Evolutionary conservation across 2,797 vertebrate genomes (phyloP), one percentile per base, ranked within the genome.

Genomic region (Falco columbarius): DNA sequence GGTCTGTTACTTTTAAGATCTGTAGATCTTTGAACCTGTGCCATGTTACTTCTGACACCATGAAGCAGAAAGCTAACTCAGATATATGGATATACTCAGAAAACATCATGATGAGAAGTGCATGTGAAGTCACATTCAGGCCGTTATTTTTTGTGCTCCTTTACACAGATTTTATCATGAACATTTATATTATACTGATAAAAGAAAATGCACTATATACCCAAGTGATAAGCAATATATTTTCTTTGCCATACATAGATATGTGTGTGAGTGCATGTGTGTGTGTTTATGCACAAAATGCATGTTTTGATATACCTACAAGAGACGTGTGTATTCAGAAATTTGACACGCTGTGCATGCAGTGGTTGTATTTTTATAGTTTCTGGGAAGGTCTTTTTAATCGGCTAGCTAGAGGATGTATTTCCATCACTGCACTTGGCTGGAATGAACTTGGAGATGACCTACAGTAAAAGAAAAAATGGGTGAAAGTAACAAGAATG

Each of bases 211-310:
- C 24, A 19, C 18, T 44, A 18, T 58, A 3, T 24, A 73, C 14
- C 34, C 10, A 47, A 8, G 13, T 44, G 55, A 14, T n/a, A 21
- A 42, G 63, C 49, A 16, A 3, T 42, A 3, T 32, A 11, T 47
- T 38, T 34, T 44, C 20, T 61, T 56, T n/a, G 21, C 26, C 5
- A 3, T 26, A 4, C 12, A 9, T 12, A 42, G 26, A 3, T 58
- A 15, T 4, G 10, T 1, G 6, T 32, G 36, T 40, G 46, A 14
- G 8, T 58, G 42, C 21, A 12, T 0, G 1, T 6, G 24, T 52
- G 7, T 58, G 20, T 51, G 14, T 26, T 27, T 34, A 14, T 27
- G 11, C 51, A 36, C 44, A n/a, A 47, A 66, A n/a, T 18, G 8
- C 7, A 1, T 66, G 5, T 76, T 59, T 55, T 51, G 9, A 12